Percentiles rank a stretch among this genome's conserved stretches.
These are phyloP conservation scores for Drosophila melanosoma DNA, from an alignment of 2,888 invertebrate species.

Conservation along the genomic window DNA sequence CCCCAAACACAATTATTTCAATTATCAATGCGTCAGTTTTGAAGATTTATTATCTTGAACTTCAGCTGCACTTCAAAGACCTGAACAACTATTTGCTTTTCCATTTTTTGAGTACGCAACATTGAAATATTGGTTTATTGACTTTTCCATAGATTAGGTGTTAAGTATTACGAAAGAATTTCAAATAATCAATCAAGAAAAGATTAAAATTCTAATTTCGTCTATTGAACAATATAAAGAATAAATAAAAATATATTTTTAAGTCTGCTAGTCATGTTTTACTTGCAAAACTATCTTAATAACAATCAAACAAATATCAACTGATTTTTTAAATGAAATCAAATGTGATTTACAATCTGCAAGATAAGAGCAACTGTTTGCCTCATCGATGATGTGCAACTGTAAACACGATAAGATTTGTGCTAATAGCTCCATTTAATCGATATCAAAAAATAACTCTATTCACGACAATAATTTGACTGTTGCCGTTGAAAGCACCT, in stretches of 20 bases:
- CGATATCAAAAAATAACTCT: slow-evolving; percentile 11
- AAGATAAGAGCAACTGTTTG: slow-evolving; percentile 11
- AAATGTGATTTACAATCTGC: background rate
- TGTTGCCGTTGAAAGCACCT: slow-evolving; percentile 19
- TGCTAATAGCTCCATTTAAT: background rate
- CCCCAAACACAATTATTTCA: slow-evolving; percentile 6
- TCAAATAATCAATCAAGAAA: background rate
- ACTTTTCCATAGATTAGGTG: slow-evolving; percentile 1
- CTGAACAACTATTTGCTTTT: slow-evolving; percentile 1
- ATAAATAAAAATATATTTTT: background rate
- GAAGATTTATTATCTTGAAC: slow-evolving; percentile 21
- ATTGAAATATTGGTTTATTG: background rate
- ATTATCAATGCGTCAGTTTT: slow-evolving; percentile 19
- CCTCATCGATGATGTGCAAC: background rate
- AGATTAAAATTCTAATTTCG: background rate
- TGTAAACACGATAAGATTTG: slow-evolving; percentile 16
- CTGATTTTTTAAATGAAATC: background rate
- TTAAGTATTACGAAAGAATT: background rate
- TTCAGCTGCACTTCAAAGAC: slow-evolving; percentile 7
- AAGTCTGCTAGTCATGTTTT: background rate
- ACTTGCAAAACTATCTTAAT: background rate
- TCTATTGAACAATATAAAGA: background rate
- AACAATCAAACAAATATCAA: background rate
- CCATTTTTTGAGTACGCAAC: background rate
- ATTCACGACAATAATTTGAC: slow-evolving; percentile 13